Base-by-base conservation (phyloP, 2,797 vertebrate species). In the Sebastes baramenuke region DNA sequence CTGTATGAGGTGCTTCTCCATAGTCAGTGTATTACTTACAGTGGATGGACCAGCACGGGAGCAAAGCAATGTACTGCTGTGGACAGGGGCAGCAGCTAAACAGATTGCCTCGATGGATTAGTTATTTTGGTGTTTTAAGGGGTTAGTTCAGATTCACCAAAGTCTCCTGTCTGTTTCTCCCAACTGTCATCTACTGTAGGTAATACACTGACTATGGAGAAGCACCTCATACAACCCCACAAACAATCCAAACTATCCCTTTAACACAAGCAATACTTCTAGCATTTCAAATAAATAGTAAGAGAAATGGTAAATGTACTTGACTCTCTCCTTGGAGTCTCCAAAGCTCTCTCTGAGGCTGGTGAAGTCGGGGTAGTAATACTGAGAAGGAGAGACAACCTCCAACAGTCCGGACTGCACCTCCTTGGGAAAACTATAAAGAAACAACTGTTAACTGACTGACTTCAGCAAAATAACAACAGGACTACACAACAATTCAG, bases 361-460 rank as follows among this genome's bases (percentile, higher is more conserved):
- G 72, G 75, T 89, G 25, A 96, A 90, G 80, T 96, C 78, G 8
- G 97, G 97, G 86, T 99, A 99, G 86, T 96, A 97, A 85, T 89
- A 85, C 56, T 91, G 83, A 30, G 97, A 95, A 14, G 97, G 95
- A 65, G 97, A 96, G 90, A 99, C 87, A 18, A 99, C 93, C 81
- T 99, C 97, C 60, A 99, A 82, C 29, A 96, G 77, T 54, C 98
- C 98, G 27, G 96, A 96, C 8, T 89, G 79, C 69, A 97, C 92
- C 72, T 97, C 96, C 34, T 49, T 88, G 49, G 95, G 94, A 81
- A 87, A 91, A 72, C 86, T 91, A 16, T 12, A 75, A 11, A 69
- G 9, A 75, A 22, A 67, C 22, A 42, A 3, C 12, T 20, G 38
- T 66, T 64, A 46, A 29, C 14, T 14, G 24, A 42, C 52, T 71